Evolutionary conservation across 23 tunicate genomes (phyloP).

Genomic region (Trididemnum nubilum): DNA sequence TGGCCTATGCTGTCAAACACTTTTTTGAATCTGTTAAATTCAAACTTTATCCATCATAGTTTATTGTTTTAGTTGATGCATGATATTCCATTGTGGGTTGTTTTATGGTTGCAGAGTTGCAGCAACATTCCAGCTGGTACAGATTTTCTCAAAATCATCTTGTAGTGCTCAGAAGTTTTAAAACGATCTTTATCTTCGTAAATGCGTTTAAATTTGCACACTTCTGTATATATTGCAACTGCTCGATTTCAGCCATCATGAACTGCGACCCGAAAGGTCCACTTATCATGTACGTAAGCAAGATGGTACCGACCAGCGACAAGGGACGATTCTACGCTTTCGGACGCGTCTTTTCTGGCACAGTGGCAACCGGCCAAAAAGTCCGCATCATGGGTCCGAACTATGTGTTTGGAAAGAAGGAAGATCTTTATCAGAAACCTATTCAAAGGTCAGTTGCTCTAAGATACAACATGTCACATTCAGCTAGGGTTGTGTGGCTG

Average conservation of each 20-base stretch:
- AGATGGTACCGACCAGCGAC: constrained; percentile 98
- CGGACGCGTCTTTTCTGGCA: constrained; percentile 97
- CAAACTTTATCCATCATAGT: too few relatives aligned
- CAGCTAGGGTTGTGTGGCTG: too few relatives aligned
- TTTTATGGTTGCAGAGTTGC: too few relatives aligned
- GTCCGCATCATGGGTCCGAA: constrained; percentile 98
- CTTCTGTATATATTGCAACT: too few relatives aligned
- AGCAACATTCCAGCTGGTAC: too few relatives aligned
- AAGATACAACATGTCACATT: not conserved
- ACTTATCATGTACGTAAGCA: constrained; percentile 90
- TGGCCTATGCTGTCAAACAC: too few relatives aligned
- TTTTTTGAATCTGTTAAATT: too few relatives aligned
- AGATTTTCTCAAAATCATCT: too few relatives aligned
- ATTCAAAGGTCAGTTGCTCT: constrained; percentile 74
- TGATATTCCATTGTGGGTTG: too few relatives aligned
- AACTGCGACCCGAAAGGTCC: constrained; percentile 91
- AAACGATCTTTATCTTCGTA: not conserved
- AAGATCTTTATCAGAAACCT: constrained; percentile 84
- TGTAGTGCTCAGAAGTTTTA: too few relatives aligned
- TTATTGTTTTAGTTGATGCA: too few relatives aligned
- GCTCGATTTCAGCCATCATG: constrained; percentile 54
- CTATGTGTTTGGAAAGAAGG: constrained; percentile 89
- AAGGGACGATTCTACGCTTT: constrained; percentile 99
- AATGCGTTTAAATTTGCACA: not conserved
- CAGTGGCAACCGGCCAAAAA: constrained; percentile 95